Evolutionary conservation across 2,888 invertebrate species (phyloP).

Genomic region (Bimastos eiseni): DNA sequence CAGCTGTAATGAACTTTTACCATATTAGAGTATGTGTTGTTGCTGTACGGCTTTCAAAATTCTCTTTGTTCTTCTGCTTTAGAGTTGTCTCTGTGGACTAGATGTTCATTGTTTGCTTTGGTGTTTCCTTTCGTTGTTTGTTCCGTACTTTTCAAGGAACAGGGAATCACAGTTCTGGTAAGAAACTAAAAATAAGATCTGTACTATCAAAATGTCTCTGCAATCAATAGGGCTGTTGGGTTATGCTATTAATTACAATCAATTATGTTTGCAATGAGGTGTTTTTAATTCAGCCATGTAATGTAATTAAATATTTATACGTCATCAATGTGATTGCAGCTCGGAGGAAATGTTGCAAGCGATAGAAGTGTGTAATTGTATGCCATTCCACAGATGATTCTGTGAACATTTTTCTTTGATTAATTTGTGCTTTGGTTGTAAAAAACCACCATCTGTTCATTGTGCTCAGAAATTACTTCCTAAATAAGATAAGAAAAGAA

Average conservation of each 20-base stretch:
- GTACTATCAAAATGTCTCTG: background rate
- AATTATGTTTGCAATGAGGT: too few species aligned
- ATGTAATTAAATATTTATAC: background rate
- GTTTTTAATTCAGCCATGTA: background rate
- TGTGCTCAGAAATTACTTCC: background rate
- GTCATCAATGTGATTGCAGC: background rate
- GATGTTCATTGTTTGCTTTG: slow-evolving; percentile 23
- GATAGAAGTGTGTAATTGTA: too few species aligned
- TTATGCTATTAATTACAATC: background rate
- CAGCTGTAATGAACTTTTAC: background rate
- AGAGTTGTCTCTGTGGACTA: slow-evolving; percentile 7
- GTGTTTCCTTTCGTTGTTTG: slow-evolving; percentile 50
- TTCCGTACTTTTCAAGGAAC: slow-evolving; percentile 89
- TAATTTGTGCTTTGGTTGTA: too few species aligned
- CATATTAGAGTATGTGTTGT: background rate
- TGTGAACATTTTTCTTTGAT: too few species aligned
- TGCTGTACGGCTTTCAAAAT: background rate
- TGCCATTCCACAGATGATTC: too few species aligned
- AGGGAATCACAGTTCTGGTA: slow-evolving; percentile 86
- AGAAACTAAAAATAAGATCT: slow-evolving; percentile 57
- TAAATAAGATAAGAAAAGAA: background rate
- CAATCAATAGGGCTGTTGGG: background rate
- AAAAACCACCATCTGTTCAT: background rate
- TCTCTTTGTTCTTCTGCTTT: background rate
- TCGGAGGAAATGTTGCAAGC: background rate